phyloP scores from a whole-genome alignment of 2,888 invertebrate species.

The Cataglyphis livida region DNA sequence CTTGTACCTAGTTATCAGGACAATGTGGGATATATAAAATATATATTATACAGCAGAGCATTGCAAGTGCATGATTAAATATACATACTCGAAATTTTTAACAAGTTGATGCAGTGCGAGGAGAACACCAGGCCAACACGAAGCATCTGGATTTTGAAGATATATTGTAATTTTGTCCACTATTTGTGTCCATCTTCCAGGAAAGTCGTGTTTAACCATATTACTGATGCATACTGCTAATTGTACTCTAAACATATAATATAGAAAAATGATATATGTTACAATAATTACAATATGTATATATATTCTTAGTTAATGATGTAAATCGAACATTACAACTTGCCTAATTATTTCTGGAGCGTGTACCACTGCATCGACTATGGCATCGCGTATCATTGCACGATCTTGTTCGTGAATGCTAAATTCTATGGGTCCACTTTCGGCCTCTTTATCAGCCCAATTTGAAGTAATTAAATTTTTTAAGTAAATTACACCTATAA shows the following conservation, averaged over 20 bases:
- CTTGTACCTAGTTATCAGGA: conserved; percentile 91
- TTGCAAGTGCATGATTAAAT: background rate
- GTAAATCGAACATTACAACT: conserved; percentile 35
- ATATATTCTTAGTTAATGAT: background rate
- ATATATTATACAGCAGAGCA: background rate
- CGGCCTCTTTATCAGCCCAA: conserved; percentile 95
- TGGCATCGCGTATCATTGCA: conserved; percentile 95
- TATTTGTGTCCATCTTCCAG: conserved; percentile 97
- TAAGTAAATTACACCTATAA: conserved; percentile 94
- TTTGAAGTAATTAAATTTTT: conserved; percentile 96
- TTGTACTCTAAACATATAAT: conserved; percentile 89
- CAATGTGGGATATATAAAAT: background rate
- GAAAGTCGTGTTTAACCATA: conserved; percentile 98
- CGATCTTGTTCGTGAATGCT: conserved; percentile 98
- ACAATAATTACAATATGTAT: background rate
- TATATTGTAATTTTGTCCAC: conserved; percentile 98
- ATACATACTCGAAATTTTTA: conserved; percentile 92
- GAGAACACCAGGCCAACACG: conserved; percentile 96
- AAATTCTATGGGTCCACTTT: conserved; percentile 92
- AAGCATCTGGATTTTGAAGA: conserved; percentile 95
- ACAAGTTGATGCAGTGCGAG: conserved; percentile 97
- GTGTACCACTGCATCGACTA: conserved; percentile 98
- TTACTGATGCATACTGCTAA: conserved; percentile 96
- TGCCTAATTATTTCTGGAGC: conserved; percentile 94
- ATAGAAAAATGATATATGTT: background rate